Evolutionary conservation across 2,888 invertebrate genomes (phyloP), one percentile per base, ranked within the genome.

Genomic region (Drosophila kambysellisi): DNA sequence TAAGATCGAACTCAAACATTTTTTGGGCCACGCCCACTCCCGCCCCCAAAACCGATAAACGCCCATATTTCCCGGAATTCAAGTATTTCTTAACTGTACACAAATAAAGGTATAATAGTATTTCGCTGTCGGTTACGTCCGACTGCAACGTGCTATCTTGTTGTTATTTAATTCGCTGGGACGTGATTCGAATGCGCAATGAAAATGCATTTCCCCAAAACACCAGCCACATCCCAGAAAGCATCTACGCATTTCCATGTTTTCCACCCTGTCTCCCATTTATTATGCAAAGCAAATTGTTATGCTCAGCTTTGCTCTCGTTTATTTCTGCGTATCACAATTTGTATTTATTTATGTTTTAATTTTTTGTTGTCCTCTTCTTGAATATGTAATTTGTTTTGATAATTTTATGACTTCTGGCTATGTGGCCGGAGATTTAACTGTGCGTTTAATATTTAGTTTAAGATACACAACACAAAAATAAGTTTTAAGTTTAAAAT

Each of bases 281-380:
- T 65, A 70, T 74, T 74, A 74, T 78, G 75, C 70, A 71, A 77
- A 80, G 60, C 73, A 77, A 82, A 79, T 80, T 75, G 69, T 82
- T 79, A 69, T 77, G 73, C 67, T 69, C 74, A 67, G 74, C 69
- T 70, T 81, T 63, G 20, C 6, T 64, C 32, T 61, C 54, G 39
- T 61, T 72, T 69, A 59, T 72, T 74, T 70, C 52, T 62, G 54
- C 33, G 67, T 41, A 66, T 72, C 51, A 43, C 59, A 61, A 66
- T 58, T 57, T 46, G 52, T 39, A 32, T 54, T 35, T n/a, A 39
- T 67, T 48, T 65, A 53, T 65, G 37, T 39, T 6, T 52, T 32
- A 20, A 37, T 17, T 64, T 50, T 25, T 43, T 46, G 2, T 48
- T 57, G 25, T 4, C 8, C 8, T 25, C 46, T 4, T 59, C 52